phyloP scores from a whole-genome alignment of 2,888 invertebrate species.

The Pomacea canaliculata region DNA sequence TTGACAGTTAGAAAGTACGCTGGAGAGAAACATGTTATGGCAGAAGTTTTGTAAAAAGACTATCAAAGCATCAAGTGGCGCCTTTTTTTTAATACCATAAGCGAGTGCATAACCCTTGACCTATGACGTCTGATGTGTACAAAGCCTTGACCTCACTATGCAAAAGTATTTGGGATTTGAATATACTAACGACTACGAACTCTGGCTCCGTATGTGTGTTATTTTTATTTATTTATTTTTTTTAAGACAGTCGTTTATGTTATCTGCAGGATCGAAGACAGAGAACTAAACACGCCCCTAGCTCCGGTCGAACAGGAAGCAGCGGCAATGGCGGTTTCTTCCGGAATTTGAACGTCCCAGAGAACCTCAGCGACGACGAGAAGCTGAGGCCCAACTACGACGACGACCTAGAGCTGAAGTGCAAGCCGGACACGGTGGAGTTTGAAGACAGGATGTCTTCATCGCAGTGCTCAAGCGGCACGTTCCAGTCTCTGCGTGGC shows the following conservation, averaged over 20 bases:
- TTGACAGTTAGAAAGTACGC: too few species aligned
- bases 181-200: too few species aligned
- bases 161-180: too few species aligned
- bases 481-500: background rate
- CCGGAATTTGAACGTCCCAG: constrained; percentile 11
- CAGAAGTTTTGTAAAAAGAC: too few species aligned
- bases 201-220: too few species aligned
- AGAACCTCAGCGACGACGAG: constrained; percentile 22
- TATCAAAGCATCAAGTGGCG: too few species aligned
- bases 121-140: too few species aligned
- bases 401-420: background rate
- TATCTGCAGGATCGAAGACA: background rate
- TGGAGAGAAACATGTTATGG: too few species aligned
- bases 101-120: too few species aligned
- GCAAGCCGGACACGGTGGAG: background rate
- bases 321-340: constrained; percentile 5
- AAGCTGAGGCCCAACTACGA: background rate
- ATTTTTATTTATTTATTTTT: too few species aligned
- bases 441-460: background rate
- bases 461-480: background rate
- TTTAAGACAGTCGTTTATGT: background rate
- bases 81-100: too few species aligned
- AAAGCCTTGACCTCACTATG: too few species aligned
- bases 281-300: background rate
- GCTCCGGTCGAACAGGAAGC: background rate